These are phyloP conservation scores for Patella ulyssiponensis DNA, from an alignment of 2,888 invertebrate species.

Conservation along the genomic window DNA sequence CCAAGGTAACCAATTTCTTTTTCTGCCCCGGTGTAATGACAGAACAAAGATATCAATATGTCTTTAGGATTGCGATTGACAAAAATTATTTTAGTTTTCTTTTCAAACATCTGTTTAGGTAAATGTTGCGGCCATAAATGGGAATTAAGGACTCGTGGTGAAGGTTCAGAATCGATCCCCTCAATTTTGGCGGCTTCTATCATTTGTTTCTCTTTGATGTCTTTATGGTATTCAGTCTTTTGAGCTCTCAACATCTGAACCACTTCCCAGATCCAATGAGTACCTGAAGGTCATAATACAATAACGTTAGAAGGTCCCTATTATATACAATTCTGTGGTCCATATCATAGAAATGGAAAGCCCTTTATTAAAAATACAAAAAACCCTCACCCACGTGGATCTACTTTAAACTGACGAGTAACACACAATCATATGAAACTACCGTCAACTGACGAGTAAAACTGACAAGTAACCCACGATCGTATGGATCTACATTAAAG, in stretches of 20 bases:
- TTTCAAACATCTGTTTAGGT: conserved; percentile 33
- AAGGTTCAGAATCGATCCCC: conserved; percentile 14
- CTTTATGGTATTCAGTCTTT: conserved; percentile 16
- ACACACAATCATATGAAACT: no score
- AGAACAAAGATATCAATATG: conserved; percentile 35
- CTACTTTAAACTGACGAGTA: no score
- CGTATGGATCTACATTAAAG: no score
- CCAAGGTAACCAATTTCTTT: conserved; percentile 34
- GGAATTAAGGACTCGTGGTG: conserved; percentile 37
- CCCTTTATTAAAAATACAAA: no score
- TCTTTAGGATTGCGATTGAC: conserved; percentile 40
- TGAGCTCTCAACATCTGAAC: conserved; percentile 30
- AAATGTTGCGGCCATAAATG: conserved; percentile 29
- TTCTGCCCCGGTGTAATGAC: conserved; percentile 25
- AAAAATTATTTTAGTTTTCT: conserved; percentile 35
- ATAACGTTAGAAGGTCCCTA: no score
- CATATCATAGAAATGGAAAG: no score
- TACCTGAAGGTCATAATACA: conserved; percentile 27
- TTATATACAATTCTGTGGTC: no score
- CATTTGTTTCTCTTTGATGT: conserved; percentile 24
- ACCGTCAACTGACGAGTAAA: no score
- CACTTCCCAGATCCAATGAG: conserved; percentile 43
- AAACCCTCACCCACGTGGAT: no score
- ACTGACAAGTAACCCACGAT: no score
- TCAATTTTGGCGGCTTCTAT: conserved; percentile 29